A percentile compares a stretch with the other conserved stretches of the same genome.
Evolutionary conservation across 2,888 invertebrate genomes (phyloP).

Genomic region (Orthonevra nobilis): DNA sequence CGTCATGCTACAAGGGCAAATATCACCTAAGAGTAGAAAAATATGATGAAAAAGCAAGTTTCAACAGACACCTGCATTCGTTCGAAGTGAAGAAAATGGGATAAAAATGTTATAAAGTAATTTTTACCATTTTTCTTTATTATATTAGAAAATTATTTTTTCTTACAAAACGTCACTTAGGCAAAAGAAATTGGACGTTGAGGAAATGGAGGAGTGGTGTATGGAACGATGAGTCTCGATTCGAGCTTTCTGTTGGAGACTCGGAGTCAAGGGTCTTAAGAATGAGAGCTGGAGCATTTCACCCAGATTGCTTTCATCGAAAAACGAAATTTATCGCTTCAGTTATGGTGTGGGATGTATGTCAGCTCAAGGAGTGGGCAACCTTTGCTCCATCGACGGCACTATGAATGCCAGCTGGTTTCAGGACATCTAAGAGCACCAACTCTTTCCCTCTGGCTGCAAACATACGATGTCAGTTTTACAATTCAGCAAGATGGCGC

Average conservation of each 20-base stretch:
- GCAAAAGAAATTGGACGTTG: slow-evolving; percentile 20
- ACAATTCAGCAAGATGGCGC: slow-evolving; percentile 29
- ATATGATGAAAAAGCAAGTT: slow-evolving; percentile 6
- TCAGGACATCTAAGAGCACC: slow-evolving; percentile 14
- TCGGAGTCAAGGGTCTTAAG: slow-evolving; percentile 8
- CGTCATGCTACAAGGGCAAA: slow-evolving; percentile 24
- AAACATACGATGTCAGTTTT: slow-evolving; percentile 8
- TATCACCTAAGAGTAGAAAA: slow-evolving; percentile 22
- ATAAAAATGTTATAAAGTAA: slow-evolving; percentile 14
- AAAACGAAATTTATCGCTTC: slow-evolving; percentile 19
- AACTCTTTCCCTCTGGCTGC: slow-evolving; percentile 25
- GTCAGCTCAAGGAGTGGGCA: slow-evolving; percentile 31
- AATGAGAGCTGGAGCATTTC: slow-evolving; percentile 17
- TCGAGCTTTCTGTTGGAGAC: slow-evolving; percentile 20
- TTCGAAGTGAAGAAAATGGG: slow-evolving; percentile 13
- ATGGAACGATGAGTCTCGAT: slow-evolving; percentile 12
- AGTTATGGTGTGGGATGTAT: slow-evolving; percentile 36
- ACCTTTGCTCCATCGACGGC: slow-evolving; percentile 32
- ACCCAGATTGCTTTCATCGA: slow-evolving; percentile 28
- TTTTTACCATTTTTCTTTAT: background rate
- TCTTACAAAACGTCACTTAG: slow-evolving; percentile 14
- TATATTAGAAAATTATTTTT: background rate
- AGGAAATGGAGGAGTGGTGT: slow-evolving; percentile 11
- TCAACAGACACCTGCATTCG: slow-evolving; percentile 13
- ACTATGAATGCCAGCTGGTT: slow-evolving; percentile 24